Evolutionary conservation across 2,888 invertebrate genomes (phyloP), one percentile per base, ranked within the genome.

Genomic region (Drosophila pseudotakahashii): DNA sequence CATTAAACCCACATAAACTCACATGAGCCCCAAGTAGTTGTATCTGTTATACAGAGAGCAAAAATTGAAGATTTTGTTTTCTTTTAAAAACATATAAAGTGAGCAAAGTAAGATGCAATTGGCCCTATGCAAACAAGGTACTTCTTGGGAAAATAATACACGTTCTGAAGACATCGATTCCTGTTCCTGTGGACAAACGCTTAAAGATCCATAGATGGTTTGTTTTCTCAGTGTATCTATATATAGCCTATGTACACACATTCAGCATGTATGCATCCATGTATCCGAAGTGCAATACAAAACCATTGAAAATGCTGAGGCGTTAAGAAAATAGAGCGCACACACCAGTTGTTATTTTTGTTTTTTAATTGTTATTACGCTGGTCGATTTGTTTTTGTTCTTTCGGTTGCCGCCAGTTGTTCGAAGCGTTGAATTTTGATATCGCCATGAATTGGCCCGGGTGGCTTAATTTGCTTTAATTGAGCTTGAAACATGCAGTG

Each of bases 311-410:
- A 86, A 84, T 75, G 84, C 84, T 84, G 88, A 85, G 85, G 82
- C 84, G 88, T 88, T 85, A 82, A 81, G 76, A 84, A 85, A 83
- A 82, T 82, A 83, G 87, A 86, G 81, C 82, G 59, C 73, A 67
- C 79, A 81, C 79, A 66, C 14, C 66, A 80, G 78, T 78, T 81
- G 73, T 73, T 73, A 76, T 85, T 82, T 85, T 86, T 86, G 72
- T 80, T 83, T 76, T 81, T 86, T 83, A 83, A 82, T 82, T 82
- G 79, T 79, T 86, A 86, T 82, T 86, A 67, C 74, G 68, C 41
- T 72, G 68, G 54, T 66, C 54, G 39, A 42, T 66, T 50, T 67
- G 69, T 19, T 74, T 63, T 52, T 69, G 37, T 64, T 67, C 50
- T 63, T 52, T 41, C n/a, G n/a, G 52, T 37, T 62, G 54, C 54